Base-by-base conservation (phyloP, 2,888 invertebrate genomes). In the Caenorhabditis sinica region DNA sequence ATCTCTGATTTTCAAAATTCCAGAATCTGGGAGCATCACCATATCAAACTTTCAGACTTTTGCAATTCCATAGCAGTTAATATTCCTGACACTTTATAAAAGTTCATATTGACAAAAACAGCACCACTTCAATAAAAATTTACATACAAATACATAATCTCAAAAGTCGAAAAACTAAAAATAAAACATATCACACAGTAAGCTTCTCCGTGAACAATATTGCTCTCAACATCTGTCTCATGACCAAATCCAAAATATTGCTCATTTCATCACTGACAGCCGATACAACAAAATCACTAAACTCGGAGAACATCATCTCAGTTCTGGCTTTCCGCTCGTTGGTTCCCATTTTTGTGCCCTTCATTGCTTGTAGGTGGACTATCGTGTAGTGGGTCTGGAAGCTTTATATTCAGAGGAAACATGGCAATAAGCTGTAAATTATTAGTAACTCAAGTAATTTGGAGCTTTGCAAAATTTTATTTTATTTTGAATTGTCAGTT, bases 331-430 rank as follows among this genome's bases (percentile, higher is more conserved):
- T 88, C 33, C 85, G 53, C 58, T 89, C 89, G 45, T 89, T 88
- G 1, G 68, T 77, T 0, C 88, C 89, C 75, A 88, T 82, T 66
- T 73, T 79, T 15, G 80, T 83, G 8, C 72, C 56, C 45, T 82
- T 85, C 63, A 89, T 63, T 0, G 88, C 89, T 20, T 85, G 72
- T 28, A 89, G 60, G 69, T 89, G 89, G 20, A 85, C 89, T 23
- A 89, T 88, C 33, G 87, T 87, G 80, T 87, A 89, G 49, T 88
- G 89, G 11, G 88, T 87, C 89, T 89, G 75, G 23, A 86, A 65
- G n/a, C n/a, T 17, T n/a, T 2, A 49, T n/a, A n/a, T 49, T 49
- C 20, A n/a, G 20, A n/a, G 49, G 17, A 56, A 28, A 28, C 17
- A 3, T 17, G 6, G 28, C 5, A 28, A 25, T 0, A 8, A 49